Base-by-base conservation (phyloP, 2,797 vertebrate species). In the Anguilla pacifica region DNA sequence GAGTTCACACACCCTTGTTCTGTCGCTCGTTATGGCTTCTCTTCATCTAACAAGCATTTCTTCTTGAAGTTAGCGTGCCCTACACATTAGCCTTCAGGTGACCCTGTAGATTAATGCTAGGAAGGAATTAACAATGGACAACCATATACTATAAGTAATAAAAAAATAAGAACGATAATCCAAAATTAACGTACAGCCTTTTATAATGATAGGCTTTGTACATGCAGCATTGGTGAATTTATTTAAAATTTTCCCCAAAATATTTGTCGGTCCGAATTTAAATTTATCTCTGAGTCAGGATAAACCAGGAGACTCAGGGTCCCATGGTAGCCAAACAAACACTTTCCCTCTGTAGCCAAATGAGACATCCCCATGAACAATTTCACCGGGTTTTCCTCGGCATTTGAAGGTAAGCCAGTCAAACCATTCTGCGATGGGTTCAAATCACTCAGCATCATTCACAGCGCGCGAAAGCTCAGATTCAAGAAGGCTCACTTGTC, bases 151-250 rank as follows among this genome's bases (percentile, higher is more conserved):
- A 83, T n/a, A 6, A 67, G 61, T 67, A 46, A 49, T 19, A 86
- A 35, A 10, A 53, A 67, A 83, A 87, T 35, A 83, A 15, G 49
- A 28, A 84, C 39, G 13, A 49, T 17, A 49, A 84, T 51, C 82
- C 53, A 74, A 87, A 83, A 57, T 67, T 25, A 87, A 83, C 67
- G 51, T n/a, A 87, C 25, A 87, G 46, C 55, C 6, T 81, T 46
- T 81, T 39, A 39, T 39, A n/a, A 67, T n/a, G 61, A 22, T 25
- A 67, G n/a, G 25, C 22, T 67, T 6, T n/a, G 61, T 5, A 67
- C 25, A 67, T 81, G 25, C 39, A 49, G 19, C 9, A 83, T 28
- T 31, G 25, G n/a, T 39, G 6, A 64, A 72, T 31, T 72, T 64
- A 43, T 11, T 67, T 84, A 19, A 64, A 72, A 35, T 77, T n/a